Evolutionary conservation across 1,140 invertebrate species (phyloP).

Genomic region (Brachionus sp.): DNA sequence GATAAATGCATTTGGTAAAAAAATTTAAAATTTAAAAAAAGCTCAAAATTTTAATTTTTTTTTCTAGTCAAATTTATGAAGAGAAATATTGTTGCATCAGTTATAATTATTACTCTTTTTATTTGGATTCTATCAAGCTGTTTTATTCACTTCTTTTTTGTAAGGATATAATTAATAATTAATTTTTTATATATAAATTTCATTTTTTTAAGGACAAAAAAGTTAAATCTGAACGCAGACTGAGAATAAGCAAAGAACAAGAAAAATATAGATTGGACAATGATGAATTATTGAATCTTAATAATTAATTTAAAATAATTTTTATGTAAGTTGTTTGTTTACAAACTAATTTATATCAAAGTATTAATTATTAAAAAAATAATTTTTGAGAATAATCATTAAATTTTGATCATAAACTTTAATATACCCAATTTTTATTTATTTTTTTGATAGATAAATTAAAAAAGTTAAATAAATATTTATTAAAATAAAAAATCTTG

Average conservation of each 20-base stretch:
- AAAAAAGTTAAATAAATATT: too few relatives aligned
- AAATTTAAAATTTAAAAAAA: not conserved
- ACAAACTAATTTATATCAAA: not conserved
- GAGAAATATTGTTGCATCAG: constrained; percentile 83
- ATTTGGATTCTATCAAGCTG: constrained; percentile 76
- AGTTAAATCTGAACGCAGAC: not conserved
- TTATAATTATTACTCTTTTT: constrained; percentile 79
- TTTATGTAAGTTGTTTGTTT: not conserved
- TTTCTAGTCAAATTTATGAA: constrained; percentile 69
- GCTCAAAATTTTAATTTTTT: not conserved
- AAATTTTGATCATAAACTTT: too few relatives aligned
- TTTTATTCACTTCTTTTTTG: constrained; percentile 50
- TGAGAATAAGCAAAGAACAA: not conserved
- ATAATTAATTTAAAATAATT: not conserved
- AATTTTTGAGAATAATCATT: too few relatives aligned
- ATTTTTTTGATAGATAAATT: too few relatives aligned
- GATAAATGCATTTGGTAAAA: constrained; percentile 74
- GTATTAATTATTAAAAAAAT: too few relatives aligned
- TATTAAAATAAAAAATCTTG: too few relatives aligned
- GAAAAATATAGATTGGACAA: not conserved
- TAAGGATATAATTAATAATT: not conserved
- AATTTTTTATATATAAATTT: not conserved
- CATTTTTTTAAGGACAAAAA: constrained; percentile 9
- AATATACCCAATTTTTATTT: too few relatives aligned
- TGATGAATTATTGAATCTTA: not conserved